Evolutionary conservation across 2,888 invertebrate species (phyloP).

Genomic region (Orthonevra nobilis): DNA sequence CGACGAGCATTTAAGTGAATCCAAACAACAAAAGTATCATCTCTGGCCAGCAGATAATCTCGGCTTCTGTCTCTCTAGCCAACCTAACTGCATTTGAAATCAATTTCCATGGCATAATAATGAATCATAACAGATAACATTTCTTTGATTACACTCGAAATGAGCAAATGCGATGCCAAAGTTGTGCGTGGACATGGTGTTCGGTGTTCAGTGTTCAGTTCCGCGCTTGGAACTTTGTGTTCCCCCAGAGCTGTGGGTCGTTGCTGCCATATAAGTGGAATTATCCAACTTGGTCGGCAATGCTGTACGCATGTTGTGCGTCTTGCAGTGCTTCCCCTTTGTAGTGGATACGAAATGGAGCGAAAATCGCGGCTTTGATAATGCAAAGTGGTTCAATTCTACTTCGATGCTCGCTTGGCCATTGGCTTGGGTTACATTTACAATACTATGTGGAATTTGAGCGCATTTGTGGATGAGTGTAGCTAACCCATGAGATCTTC

Average conservation of each 20-base stretch:
- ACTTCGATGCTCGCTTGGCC: conserved; percentile 11
- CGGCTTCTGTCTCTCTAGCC: too few relatives aligned
- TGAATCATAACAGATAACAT: conserved; percentile 66
- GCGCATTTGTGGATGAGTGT: neutral
- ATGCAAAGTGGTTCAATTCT: conserved; percentile 34
- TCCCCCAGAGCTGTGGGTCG: conserved; percentile 8
- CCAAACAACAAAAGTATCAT: conserved; percentile 17
- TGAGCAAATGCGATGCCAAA: conserved; percentile 10
- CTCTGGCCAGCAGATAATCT: conserved; percentile 12
- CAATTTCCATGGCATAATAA: conserved; percentile 60
- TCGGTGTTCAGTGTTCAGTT: too few relatives aligned
- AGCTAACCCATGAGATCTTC: neutral
- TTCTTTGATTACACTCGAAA: conserved; percentile 59
- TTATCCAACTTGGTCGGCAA: conserved; percentile 6
- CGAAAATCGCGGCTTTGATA: conserved; percentile 37
- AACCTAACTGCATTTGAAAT: conserved; percentile 52
- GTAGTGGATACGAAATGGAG: conserved; percentile 43
- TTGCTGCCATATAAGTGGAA: neutral
- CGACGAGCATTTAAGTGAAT: neutral
- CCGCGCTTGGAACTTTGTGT: conserved; percentile 1
- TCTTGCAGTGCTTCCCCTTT: conserved; percentile 1
- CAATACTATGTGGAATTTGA: too few relatives aligned
- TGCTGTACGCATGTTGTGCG: conserved; percentile 24
- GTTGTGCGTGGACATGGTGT: neutral
- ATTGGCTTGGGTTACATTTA: conserved; percentile 51